Evolutionary conservation across 2,797 vertebrate species (phyloP), one percentile per base, ranked within the genome.

Genomic region (Hydrophis major): DNA sequence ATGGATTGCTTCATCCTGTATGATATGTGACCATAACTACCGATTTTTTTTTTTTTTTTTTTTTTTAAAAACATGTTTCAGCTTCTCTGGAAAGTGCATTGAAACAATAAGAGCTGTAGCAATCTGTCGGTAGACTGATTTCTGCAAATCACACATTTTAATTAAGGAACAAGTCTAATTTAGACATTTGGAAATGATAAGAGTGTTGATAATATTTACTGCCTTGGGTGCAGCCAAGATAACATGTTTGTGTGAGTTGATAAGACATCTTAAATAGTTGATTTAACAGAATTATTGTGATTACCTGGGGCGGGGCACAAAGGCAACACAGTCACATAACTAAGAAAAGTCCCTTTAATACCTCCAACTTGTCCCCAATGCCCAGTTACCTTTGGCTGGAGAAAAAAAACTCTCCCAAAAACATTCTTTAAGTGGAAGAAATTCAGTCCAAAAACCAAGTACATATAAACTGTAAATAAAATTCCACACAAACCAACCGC

Each of bases 131-230:
- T 56, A 69, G 93, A 95, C 42, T 91, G 83, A 95, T 96, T 93
- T 96, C 92, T 91, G 57, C 93, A 96, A 97, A 95, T 89, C 95
- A 92, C 93, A 96, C 94, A 93, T 96, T 97, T 92, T 97, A 97
- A 97, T 96, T 96, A 96, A 94, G 95, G 94, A 94, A 95, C 95
- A 92, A 95, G 96, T 94, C 92, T 96, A 94, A 96, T 97, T 95
- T 96, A 95, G 93, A 93, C 96, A 95, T 94, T 89, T 92, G 89
- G 61, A 94, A 97, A 95, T 96, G 96, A 96, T 95, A 95, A 96
- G 94, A 66, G 74, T 91, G 88, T 87, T 93, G 94, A 95, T 96
- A 94, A 89, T 16, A 95, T 93, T 89, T 83, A 32, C 87, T 92
- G 66, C 94, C 32, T 27, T 91, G 93, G 92, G 91, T 56, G 92